Evolutionary conservation across 2,113 vertebrate species (phyloP), one percentile per base, ranked within the genome.

Genomic region (Hucho hucho): DNA sequence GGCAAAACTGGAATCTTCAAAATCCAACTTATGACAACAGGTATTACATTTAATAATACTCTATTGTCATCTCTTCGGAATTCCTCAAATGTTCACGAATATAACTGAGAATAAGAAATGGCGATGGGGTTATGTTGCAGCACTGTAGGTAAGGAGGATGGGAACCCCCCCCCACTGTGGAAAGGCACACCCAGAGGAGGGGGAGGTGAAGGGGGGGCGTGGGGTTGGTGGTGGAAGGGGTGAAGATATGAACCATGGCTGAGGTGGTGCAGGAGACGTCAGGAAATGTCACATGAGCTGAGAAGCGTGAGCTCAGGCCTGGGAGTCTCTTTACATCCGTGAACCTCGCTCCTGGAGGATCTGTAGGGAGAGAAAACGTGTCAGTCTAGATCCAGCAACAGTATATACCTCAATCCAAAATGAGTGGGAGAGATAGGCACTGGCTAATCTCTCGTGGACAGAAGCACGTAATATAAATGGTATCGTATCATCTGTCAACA

Each of bases 341-440:
- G 98, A 99, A 58, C 98, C 98, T 93, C 98, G 93, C 84, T 99
- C 97, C 74, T 99, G 97, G 83, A 99, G 97, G 88, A 99, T 99
- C 98, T 99, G 88, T 4, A 81, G 69, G 53, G 49, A 53, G 49
- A 53, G 16, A 53, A 18, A 18, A 18, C 4, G 16, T 53, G 49
- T 53, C 16, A 53, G 49, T 53, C 49, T 53, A 18, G 16, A 53
- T 53, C 49, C 37, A 43, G 37, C 37, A 11, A 43, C 37, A 43
- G 37, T 43, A 12, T 43, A 43, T 43, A 9, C 37, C 9, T 43
- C 7, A 43, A 43, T 43, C 37, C 37, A 43, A 43, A 43, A 43
- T 43, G 9, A 43, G 11, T 43, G 37, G 37, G 2, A 43, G 37
- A 43, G 37, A 43, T 43, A 43, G 37, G 37, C 37, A 43, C 37